phyloP scores from a whole-genome alignment of 2,888 invertebrate genomes.

The Andricus curvator region DNA sequence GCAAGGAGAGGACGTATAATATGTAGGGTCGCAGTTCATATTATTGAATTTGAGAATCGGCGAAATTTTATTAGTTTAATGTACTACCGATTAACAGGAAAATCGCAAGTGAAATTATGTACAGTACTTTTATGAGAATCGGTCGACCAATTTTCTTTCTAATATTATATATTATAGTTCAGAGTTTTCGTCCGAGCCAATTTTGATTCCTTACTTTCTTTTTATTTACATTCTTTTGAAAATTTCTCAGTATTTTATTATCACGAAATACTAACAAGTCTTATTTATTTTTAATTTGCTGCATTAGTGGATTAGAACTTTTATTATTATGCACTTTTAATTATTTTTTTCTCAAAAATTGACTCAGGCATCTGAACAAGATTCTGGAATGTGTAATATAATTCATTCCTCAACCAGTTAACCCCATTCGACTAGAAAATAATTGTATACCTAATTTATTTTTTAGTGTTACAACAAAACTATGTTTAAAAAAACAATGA shows the following conservation, averaged over 20 bases:
- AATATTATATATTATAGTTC: slow-evolving; percentile 14
- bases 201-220: not conserved
- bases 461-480: not conserved
- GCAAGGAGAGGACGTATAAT: not conserved
- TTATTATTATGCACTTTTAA: not conserved
- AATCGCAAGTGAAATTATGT: slow-evolving; percentile 22
- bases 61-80: slow-evolving; percentile 4
- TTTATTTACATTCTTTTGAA: slow-evolving; percentile 26
- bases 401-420: not conserved
- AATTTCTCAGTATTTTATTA: not conserved
- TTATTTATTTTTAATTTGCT: not conserved
- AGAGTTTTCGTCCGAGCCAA: slow-evolving; percentile 14
- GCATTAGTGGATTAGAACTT: slow-evolving; percentile 21
- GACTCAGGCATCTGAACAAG: not conserved
- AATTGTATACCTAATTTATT: slow-evolving; percentile 1
- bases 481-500: not conserved
- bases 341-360: not conserved
- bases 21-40: not conserved
- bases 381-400: slow-evolving; percentile 19
- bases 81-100: slow-evolving; percentile 15
- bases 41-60: slow-evolving; percentile 31
- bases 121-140: not conserved
- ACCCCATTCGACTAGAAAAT: not conserved
- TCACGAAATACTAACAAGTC: not conserved
- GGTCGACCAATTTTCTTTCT: slow-evolving; percentile 1